Base-by-base conservation (phyloP, 2,888 invertebrate species). In the Gortyna flavago region DNA sequence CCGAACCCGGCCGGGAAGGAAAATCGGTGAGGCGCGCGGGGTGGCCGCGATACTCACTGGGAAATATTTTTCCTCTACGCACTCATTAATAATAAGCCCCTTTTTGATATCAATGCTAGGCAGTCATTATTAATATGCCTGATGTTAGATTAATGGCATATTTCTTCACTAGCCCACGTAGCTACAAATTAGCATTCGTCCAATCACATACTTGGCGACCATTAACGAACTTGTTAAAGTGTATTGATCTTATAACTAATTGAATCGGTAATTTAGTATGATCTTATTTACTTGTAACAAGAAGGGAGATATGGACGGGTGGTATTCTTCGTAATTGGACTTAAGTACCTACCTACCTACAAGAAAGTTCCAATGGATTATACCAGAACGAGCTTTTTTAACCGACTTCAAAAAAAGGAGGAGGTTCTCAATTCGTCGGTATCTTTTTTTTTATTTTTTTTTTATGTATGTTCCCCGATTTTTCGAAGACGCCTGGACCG, bases 61-160 rank as follows among this genome's bases (percentile, higher is more conserved):
- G 85, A 92, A 92, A 93, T 88, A 79, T 87, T 92, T 92, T 92
- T 90, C 91, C 89, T 88, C 85, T 87, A 87, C 88, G 79, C 81
- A 87, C 85, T 86, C 87, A 88, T 88, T 81, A 82, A 79, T 83
- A 75, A 72, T 70, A 72, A 70, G 65, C 68, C 73, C 75, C 79
- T 51, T 76, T 73, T 77, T 79, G 65, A 77, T 75, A 80, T 57
- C 68, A 54, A 84, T 72, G 68, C 16, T 82, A 80, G 35, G 71
- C 66, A 81, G 66, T 59, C 75, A 79, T 82, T 84, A 75, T 84
- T 76, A 59, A 79, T 69, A 72, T 21, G 51, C 16, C 41, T 64
- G 71, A 67, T 81, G 81, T 78, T 79, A 75, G 81, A 84, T 79
- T 79, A 65, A 73, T 79, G 11, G 35, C 72, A 62, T 75, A 75